phyloP scores from a whole-genome alignment of 2,888 invertebrate species.

The Ethmia dodecea region DNA sequence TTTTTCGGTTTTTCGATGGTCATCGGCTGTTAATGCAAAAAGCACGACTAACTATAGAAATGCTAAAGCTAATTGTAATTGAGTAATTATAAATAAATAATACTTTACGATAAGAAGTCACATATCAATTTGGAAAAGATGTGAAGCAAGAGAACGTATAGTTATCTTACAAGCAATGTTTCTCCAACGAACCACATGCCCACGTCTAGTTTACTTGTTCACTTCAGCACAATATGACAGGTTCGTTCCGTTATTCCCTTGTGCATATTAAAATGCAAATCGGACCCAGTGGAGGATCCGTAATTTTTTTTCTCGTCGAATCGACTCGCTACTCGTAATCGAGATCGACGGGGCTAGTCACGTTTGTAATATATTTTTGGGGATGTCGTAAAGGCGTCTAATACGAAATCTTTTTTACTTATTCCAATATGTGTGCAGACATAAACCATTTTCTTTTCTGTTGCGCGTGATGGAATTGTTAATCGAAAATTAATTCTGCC shows the following conservation, averaged over 20 bases:
- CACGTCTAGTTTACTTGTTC: slow-evolving; percentile 20
- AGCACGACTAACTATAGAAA: too few species aligned
- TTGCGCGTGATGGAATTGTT: slow-evolving; percentile 46
- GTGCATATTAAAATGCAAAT: slow-evolving; percentile 76
- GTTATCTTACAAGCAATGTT: too few species aligned
- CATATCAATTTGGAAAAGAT: too few species aligned
- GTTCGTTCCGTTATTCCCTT: slow-evolving; percentile 47
- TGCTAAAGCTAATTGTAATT: too few species aligned
- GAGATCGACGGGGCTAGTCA: slow-evolving; percentile 53
- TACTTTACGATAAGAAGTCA: too few species aligned
- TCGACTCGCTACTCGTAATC: slow-evolving; percentile 49
- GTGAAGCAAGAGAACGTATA: too few species aligned
- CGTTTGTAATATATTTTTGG: slow-evolving; percentile 58
- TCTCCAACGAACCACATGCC: slow-evolving; percentile 1
- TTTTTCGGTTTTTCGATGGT: too few species aligned
- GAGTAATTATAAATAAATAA: too few species aligned
- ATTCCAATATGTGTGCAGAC: slow-evolving; percentile 52
- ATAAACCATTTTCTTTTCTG: slow-evolving; percentile 36
- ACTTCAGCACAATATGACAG: slow-evolving; percentile 57
- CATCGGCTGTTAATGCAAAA: too few species aligned
- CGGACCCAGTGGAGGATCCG: slow-evolving; percentile 35
- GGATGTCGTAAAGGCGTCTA: slow-evolving; percentile 54
- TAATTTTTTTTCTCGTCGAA: slow-evolving; percentile 35
- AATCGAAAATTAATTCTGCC: slow-evolving; percentile 53
- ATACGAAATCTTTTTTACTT: slow-evolving; percentile 59